Base-by-base conservation (phyloP, 2,888 invertebrate genomes). In the Mesochorus sp. region DNA sequence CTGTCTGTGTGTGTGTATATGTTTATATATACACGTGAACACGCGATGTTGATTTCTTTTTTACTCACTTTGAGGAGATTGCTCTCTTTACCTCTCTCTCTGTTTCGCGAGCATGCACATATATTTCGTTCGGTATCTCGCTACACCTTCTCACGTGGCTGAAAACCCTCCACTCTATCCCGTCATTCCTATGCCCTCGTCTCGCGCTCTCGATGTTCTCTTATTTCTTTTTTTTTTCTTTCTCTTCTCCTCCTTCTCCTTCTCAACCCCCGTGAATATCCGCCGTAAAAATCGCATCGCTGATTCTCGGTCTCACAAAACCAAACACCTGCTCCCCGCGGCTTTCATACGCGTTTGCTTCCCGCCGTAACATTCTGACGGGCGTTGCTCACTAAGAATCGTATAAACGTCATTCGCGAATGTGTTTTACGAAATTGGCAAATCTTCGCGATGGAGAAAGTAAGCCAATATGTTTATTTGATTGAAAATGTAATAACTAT, bases 141-240 rank as follows among this genome's bases (percentile, higher is more conserved):
- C 66, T 61, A 51, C 59, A 76, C 57, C 68, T 64, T 47, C 64
- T 75, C 68, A 62, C 47, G 67, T 47, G 44, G 47, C 37, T 67
- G 53, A 24, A n/a, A 59, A 61, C 37, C 37, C 57, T 70, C 66
- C 75, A 79, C 79, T 75, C 66, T 47, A 34, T 34, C 51, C 59
- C 82, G 85, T 85, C 85, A 86, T 88, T 86, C 85, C 86, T 85
- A 84, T 85, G 79, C 64, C 64, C 68, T 84, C 84, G 49, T 72
- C 53, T 83, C 84, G 86, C 86, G 80, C 85, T 85, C 83, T 85
- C 85, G 85, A 73, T 73, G 62, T 39, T 64, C 53, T 53, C 39
- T 51, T 51, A 31, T 57, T 26, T 28, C 31, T 61, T 67, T 59
- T 64, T 61, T 24, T 37, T n/a, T n/a, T n/a, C n/a, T n/a, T n/a